Percentiles rank a stretch among this genome's conserved stretches.
phyloP scores from a whole-genome alignment of 2,797 vertebrate species.

The Euthynnus affinis region DNA sequence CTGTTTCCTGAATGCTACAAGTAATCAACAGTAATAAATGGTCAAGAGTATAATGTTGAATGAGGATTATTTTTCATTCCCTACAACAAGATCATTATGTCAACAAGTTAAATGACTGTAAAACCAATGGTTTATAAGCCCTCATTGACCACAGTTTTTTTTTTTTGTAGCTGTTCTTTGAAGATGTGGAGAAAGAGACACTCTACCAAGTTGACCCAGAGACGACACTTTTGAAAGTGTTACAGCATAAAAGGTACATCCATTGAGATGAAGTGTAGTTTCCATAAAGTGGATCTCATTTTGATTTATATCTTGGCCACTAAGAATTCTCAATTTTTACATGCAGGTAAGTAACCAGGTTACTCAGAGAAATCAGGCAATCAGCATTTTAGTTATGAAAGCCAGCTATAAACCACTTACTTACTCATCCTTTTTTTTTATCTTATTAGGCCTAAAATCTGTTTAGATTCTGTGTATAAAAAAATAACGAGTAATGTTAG shows the following conservation, averaged over 20 bases:
- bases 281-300: background rate
- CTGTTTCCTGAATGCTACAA: background rate
- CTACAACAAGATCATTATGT: no score
- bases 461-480: background rate
- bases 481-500: background rate
- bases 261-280: rapidly evolving
- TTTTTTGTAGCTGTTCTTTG: conserved; percentile 91
- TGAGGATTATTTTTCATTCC: background rate
- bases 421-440: no score
- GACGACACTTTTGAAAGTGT: conserved; percentile 84
- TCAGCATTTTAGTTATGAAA: no score
- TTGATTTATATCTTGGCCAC: background rate
- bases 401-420: no score
- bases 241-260: conserved; percentile 91
- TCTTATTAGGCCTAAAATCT: background rate
- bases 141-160: background rate
- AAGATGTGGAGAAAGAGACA: conserved; percentile 87
- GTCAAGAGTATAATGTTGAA: background rate
- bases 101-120: no score
- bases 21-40: background rate
- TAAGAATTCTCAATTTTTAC: background rate
- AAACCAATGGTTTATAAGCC: background rate
- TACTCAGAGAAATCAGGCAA: no score
- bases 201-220: conserved; percentile 85
- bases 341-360: no score